A percentile compares a stretch with the other conserved stretches of the same genome.
These are phyloP conservation scores for Eurois occulta DNA, from an alignment of 2,888 invertebrate genomes.

Conservation along the genomic window DNA sequence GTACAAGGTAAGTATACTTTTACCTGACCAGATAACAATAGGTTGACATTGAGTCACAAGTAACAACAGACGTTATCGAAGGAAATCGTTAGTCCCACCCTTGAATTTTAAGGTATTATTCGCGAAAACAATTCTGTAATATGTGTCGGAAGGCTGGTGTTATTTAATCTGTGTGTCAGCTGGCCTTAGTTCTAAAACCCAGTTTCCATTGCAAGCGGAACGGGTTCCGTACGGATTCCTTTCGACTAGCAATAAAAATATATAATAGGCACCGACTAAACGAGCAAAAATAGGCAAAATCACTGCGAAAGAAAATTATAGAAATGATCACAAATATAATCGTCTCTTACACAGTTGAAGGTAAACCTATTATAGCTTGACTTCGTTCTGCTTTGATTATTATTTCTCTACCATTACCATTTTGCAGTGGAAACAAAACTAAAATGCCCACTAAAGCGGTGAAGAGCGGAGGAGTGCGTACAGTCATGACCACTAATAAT, in stretches of 20 bases:
- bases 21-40: conserved; percentile 75
- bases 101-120: conserved; percentile 64
- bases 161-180: conserved; percentile 37
- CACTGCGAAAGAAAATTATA: not conserved
- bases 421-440: not conserved
- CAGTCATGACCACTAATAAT: no score
- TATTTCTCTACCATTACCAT: not conserved
- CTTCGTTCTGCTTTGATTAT: not conserved
- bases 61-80: conserved; percentile 62
- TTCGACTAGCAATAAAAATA: not conserved
- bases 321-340: not conserved
- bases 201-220: conserved; percentile 1
- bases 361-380: not conserved
- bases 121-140: conserved; percentile 59
- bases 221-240: not conserved
- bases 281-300: not conserved
- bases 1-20: conserved; percentile 74
- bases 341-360: not conserved
- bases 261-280: not conserved
- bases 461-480: not conserved
- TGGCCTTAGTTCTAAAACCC: conserved; percentile 23
- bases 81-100: conserved; percentile 68
- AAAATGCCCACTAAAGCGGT: not conserved
- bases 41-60: conserved; percentile 75
- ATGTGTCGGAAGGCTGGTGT: conserved; percentile 25